Evolutionary conservation across 2,113 vertebrate species (phyloP).

Genomic region (Stercorarius parasiticus): DNA sequence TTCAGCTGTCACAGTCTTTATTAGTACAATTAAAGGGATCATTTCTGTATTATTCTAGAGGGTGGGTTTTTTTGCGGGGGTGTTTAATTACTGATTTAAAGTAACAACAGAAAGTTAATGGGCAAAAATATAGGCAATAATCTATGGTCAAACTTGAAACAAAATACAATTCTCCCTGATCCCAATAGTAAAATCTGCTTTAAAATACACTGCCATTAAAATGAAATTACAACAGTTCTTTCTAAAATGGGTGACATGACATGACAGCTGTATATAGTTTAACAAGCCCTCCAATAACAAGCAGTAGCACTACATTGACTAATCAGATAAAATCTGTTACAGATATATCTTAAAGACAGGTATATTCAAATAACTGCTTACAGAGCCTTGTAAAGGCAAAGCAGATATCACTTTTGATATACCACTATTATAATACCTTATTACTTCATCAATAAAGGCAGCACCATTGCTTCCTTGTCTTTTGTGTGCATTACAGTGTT

Average conservation of each 20-base stretch:
- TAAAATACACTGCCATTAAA: neutral
- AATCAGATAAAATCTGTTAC: neutral
- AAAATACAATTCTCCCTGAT: neutral
- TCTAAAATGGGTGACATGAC: neutral
- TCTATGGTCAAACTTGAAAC: neutral
- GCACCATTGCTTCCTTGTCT: neutral
- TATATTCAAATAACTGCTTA: neutral
- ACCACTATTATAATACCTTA: neutral
- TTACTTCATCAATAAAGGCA: neutral
- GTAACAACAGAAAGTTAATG: conserved; percentile 24
- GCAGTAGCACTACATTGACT: neutral
- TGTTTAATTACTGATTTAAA: conserved; percentile 47
- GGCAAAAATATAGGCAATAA: conserved; percentile 6
- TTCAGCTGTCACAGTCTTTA: conserved; percentile 45
- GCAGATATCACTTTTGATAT: neutral
- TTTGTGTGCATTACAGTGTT: accelerated
- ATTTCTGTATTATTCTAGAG: conserved; percentile 33
- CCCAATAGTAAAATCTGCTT: neutral
- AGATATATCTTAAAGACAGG: neutral
- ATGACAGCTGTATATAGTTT: neutral
- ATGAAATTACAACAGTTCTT: neutral
- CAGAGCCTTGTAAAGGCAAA: neutral
- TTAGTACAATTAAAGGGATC: conserved; percentile 32
- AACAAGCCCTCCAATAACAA: neutral
- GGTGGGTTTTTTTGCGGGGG: neutral